phyloP scores from a whole-genome alignment of 30 jellyfish, hydroid and myxozoan species.

The Haliclystus octoradiatus region DNA sequence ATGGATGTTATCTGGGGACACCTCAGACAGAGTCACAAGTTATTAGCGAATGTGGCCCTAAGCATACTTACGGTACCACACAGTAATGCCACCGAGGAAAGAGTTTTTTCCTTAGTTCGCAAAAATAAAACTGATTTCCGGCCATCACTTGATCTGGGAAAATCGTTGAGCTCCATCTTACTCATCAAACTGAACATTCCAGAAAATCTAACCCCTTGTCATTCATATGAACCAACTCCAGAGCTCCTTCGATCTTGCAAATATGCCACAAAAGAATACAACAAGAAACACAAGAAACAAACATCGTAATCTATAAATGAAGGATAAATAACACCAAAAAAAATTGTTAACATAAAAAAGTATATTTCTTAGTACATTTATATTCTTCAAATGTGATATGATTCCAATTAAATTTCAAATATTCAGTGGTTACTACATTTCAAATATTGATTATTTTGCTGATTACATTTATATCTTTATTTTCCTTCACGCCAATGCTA shows the following conservation, averaged over 20 bases:
- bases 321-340: no score
- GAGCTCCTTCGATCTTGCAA: constrained; percentile 11
- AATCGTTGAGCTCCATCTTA: constrained; percentile 12
- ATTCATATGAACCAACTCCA: constrained; percentile 1
- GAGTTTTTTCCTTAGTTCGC: constrained; percentile 15
- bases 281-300: not conserved
- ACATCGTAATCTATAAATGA: no score
- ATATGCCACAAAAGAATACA: not conserved
- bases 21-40: not conserved
- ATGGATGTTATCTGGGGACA: constrained; percentile 15
- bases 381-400: no score
- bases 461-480: no score
- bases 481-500: no score
- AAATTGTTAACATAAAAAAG: no score
- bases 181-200: constrained; percentile 20
- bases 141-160: constrained; percentile 16
- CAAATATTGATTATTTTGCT: no score
- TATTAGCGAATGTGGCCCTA: constrained; percentile 16
- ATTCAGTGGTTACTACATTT: no score
- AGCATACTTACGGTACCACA: constrained; percentile 19
- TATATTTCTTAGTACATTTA: no score
- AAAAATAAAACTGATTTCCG: constrained; percentile 25
- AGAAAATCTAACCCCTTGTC: constrained; percentile 11
- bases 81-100: constrained; percentile 27
- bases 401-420: no score